These are phyloP conservation scores for Labeo calbasu DNA, from an alignment of 2,797 vertebrate species.

Conservation along the genomic window DNA sequence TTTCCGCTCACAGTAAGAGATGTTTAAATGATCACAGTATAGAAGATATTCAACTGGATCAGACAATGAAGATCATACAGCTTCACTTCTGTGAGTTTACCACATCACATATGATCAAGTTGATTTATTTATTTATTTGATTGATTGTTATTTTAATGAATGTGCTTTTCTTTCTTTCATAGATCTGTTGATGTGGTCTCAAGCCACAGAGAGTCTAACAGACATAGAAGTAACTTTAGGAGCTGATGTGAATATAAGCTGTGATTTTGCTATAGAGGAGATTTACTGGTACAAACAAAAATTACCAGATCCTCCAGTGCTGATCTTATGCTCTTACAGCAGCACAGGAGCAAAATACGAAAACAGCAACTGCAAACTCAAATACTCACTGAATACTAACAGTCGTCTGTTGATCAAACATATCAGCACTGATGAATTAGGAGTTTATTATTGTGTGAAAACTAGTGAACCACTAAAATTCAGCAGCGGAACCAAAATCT, in stretches of 20 bases:
- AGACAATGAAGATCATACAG: not conserved
- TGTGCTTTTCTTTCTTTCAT: not conserved
- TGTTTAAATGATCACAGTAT: too few relatives aligned
- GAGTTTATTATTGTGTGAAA: not conserved
- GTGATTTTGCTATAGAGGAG: not conserved
- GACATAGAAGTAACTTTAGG: not conserved
- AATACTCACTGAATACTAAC: not conserved
- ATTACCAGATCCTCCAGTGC: not conserved
- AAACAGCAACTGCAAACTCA: rapidly evolving
- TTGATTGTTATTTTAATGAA: too few relatives aligned
- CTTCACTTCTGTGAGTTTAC: not conserved
- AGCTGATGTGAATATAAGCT: not conserved
- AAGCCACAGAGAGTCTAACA: not conserved
- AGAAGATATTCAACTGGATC: not conserved
- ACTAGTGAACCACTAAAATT: not conserved
- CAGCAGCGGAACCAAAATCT: not conserved
- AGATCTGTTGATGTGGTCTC: not conserved
- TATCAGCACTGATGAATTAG: not conserved
- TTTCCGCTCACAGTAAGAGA: not conserved
- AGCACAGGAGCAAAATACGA: rapidly evolving
- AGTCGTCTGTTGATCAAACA: not conserved
- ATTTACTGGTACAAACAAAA: not conserved
- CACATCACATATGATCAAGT: not conserved
- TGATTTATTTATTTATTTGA: too few relatives aligned
- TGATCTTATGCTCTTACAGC: not conserved